A percentile compares a stretch with the other conserved stretches of the same genome.
These are phyloP conservation scores for Neoarius graeffei DNA, from an alignment of 2,113 vertebrate genomes.

Conservation along the genomic window DNA sequence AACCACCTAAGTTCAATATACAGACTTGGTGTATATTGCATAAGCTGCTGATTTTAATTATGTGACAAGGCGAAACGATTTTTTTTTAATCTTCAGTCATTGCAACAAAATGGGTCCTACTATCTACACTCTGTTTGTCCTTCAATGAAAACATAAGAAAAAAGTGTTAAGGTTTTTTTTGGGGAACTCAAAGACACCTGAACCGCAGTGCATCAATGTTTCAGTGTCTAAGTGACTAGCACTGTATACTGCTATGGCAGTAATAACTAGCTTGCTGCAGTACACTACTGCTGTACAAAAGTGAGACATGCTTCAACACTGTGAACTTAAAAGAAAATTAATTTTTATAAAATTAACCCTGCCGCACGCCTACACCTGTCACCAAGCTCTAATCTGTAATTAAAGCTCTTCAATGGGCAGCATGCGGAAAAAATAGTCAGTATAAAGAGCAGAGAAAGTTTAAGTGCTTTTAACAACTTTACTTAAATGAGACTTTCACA, in stretches of 20 bases:
- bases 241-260: neutral
- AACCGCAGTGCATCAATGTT: neutral
- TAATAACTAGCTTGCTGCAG: neutral
- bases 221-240: neutral
- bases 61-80: neutral
- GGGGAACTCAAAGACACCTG: conserved; percentile 1
- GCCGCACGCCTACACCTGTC: conserved; percentile 23
- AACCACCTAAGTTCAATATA: neutral
- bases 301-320: conserved; percentile 4
- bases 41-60: neutral
- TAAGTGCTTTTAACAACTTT: conserved; percentile 16
- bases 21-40: neutral
- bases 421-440: neutral
- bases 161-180: neutral
- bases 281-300: neutral
- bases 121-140: neutral
- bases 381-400: conserved; percentile 38
- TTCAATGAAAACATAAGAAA: conserved; percentile 11
- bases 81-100: neutral
- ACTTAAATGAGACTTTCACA: neutral
- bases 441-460: neutral
- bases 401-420: conserved; percentile 19
- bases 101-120: neutral
- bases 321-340: neutral
- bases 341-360: conserved; percentile 5